Conservation (phyloP, 2,797 vertebrate genomes). For the Urocyon cinereoargenteus region DNA sequence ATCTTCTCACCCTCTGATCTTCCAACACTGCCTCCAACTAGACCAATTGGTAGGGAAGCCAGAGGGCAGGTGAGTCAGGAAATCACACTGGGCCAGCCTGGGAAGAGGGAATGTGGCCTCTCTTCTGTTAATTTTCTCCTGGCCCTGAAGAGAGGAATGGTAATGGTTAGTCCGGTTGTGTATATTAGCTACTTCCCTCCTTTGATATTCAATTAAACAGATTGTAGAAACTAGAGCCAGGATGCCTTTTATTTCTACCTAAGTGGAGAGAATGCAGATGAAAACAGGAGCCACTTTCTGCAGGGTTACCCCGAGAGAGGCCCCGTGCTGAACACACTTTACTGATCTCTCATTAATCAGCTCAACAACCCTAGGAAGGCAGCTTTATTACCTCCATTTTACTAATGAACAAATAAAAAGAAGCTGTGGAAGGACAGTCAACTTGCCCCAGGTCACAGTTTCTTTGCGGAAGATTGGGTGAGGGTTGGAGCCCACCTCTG, state of each 20-base stretch:
- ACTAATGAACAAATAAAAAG: neutral
- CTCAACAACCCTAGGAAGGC: neutral
- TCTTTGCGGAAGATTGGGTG: neutral
- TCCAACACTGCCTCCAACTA: neutral
- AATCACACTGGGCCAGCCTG: no score
- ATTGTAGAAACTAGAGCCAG: neutral
- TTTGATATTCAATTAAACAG: no score
- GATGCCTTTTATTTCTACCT: neutral
- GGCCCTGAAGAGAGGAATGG: neutral
- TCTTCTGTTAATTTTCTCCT: neutral
- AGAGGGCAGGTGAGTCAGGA: no score
- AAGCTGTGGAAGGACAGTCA: neutral
- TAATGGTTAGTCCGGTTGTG: rapidly evolving
- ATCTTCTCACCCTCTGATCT: neutral
- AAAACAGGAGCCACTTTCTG: neutral
- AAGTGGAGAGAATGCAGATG: neutral
- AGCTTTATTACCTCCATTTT: neutral
- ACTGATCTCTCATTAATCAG: neutral
- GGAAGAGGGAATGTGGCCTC: rapidly evolving
- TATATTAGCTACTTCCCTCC: rapidly evolving
- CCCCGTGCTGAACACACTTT: neutral
- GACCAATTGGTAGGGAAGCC: neutral
- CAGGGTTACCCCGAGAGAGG: neutral
- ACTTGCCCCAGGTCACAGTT: neutral
- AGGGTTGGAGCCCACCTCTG: neutral